Evolutionary conservation across 2,113 vertebrate species (phyloP), one percentile per base, ranked within the genome.

Genomic region (Ptilonorhynchus violaceus): DNA sequence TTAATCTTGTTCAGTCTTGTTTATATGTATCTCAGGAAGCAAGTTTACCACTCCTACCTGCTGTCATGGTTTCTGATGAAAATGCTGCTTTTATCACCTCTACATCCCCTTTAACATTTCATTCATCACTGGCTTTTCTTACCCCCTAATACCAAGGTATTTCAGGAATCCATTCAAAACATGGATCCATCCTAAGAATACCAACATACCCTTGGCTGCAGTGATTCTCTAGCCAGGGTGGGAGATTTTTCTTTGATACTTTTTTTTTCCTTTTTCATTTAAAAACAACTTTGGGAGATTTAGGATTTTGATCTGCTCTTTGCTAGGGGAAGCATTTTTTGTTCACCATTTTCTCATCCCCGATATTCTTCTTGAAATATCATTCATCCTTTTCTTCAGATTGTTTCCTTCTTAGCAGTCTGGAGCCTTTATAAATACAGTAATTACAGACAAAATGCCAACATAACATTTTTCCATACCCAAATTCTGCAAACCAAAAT

Each of bases 201-300:
- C 20, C 8, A 25, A 25, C 20, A 28, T 10, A 66, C 8, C 31
- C 7, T 37, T 47, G 25, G 7, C 58, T 77, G 31, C 50, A 68
- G n/a, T 1, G 2, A 59, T 85, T 44, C 30, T 64, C 5, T 47
- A n/a, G 27, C 11, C 44, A 79, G 30, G 28, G 52, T 5, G 3
- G 35, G 50, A 94, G 19, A 3, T 31, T 2, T 0, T 2, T 6
- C 9, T 78, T 73, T 60, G 19, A 30, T n/a, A 2, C 0, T 41
- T 50, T 41, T 47, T 37, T 35, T 59, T 37, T 22, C 8, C 13
- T 64, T 49, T 83, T 70, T 33, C 2, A 63, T 63, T 55, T 80
- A 42, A 62, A 76, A 83, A 47, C 5, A 44, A 31, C 41, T 52
- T 72, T 44, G 63, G 11, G 15, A 78, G 12, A 24, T 49, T 64